Evolutionary conservation across 1,140 invertebrate genomes (phyloP), one percentile per base, ranked within the genome.

Genomic region (Nephotettix cincticeps): DNA sequence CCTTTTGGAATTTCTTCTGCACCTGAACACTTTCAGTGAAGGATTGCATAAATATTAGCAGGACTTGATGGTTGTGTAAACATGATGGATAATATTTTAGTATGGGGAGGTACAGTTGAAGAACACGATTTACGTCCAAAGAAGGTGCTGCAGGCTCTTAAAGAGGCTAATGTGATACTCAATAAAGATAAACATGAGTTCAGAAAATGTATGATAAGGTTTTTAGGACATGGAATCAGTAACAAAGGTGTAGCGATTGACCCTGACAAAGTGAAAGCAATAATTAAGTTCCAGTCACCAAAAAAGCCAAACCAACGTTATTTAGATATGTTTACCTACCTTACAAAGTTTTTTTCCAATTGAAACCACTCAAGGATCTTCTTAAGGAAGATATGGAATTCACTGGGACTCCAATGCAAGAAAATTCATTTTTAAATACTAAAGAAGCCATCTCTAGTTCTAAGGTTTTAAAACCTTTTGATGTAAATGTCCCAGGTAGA

Each of bases 121-220:
- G 56, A 71, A 45, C 69, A 71, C 32, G 43, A 45, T 65, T 21
- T 43, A 2, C 23, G 13, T 14, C 19, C 40, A 23, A 17, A 27
- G 21, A 66, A 25, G 4, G 32, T 71, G 3, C 28, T 70, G 29
- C 17, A 30, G 21, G 32, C 28, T 11, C 54, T 61, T 23, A 23
- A 19, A 47, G 21, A 32, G 17, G 40, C 28, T 45, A 71, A 71
- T 71, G 25, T 64, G 19, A 71, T 6, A 63, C 63, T 71, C 4
- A 71, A 71, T 14, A 45, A 45, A 45, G 21, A 45, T 40, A 71
- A 71, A 45, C 64, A 36, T 45, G 63, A 71, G n/a, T 71, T 71
- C 43, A 43, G 25, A 40, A 32, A 61, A 36, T 43, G 9, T 6
- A 30, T 23, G 64, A 25, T 64, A 1, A 19, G n/a, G 3, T 14